A percentile compares a stretch with the other conserved stretches of the same genome.
phyloP scores from a whole-genome alignment of 2,888 invertebrate species.

The Limnephilus lunatus region DNA sequence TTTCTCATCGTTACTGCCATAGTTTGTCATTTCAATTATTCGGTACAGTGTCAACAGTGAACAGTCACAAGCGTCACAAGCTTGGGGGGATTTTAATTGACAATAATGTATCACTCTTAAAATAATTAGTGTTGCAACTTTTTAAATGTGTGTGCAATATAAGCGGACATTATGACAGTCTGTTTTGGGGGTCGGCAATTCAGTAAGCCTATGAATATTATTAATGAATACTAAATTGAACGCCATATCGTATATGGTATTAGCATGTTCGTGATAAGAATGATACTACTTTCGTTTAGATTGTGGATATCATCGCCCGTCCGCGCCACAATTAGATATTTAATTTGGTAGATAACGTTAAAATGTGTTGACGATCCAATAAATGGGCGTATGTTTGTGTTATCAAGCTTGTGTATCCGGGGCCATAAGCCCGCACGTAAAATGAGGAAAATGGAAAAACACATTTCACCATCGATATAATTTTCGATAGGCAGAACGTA shows the following conservation, averaged over 20 bases:
- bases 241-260: background rate
- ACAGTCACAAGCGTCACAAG: background rate
- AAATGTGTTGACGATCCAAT: background rate
- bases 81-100: slow-evolving; percentile 42
- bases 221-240: background rate
- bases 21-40: background rate
- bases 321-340: background rate
- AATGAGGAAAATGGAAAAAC: too few species aligned
- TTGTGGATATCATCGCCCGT: background rate
- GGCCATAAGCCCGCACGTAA: background rate
- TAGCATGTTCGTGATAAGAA: background rate
- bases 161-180: background rate
- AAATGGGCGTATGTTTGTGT: background rate
- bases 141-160: background rate
- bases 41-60: slow-evolving; percentile 20
- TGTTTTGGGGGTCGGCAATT: background rate
- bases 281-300: background rate
- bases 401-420: background rate
- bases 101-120: slow-evolving; percentile 22
- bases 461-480: too few species aligned
- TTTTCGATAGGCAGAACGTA: too few species aligned
- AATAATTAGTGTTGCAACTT: slow-evolving; percentile 22
- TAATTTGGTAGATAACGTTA: background rate
- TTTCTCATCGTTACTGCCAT: background rate
- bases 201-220: background rate